Evolutionary conservation across 2,113 vertebrate genomes (phyloP).

Genomic region (Hippocampus zosterae): DNA sequence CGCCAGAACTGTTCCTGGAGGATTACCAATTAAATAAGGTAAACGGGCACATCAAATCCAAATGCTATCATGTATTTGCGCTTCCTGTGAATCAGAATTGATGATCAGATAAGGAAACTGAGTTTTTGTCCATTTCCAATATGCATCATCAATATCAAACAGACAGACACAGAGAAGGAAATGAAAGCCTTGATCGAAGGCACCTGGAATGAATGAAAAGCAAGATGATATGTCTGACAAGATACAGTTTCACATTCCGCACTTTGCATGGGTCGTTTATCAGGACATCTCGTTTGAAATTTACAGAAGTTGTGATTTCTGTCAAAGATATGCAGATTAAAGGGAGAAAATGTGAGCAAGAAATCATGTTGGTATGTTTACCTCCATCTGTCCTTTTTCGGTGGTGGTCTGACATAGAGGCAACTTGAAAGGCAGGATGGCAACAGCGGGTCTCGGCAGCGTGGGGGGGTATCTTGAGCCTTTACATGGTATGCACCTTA

Average conservation of each 20-base stretch:
- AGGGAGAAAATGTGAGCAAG: neutral
- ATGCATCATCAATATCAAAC: neutral
- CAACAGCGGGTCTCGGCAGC: slow-evolving; percentile 88
- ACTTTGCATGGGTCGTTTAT: neutral
- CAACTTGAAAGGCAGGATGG: slow-evolving; percentile 83
- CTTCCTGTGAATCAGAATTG: neutral
- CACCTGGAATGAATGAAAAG: neutral
- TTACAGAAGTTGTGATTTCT: neutral
- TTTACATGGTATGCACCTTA: slow-evolving; percentile 96
- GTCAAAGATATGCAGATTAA: neutral
- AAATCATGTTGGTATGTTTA: slow-evolving; percentile 46
- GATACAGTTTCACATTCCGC: neutral
- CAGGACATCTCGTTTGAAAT: neutral
- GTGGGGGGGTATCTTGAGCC: slow-evolving; percentile 91
- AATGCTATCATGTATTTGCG: neutral
- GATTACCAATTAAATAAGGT: neutral
- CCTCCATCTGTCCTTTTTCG: slow-evolving; percentile 98
- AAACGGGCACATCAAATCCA: neutral
- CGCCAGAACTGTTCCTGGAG: slow-evolving; percentile 92
- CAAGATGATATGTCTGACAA: neutral
- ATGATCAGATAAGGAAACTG: neutral
- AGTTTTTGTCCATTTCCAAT: neutral
- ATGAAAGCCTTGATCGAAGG: neutral
- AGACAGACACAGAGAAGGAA: neutral
- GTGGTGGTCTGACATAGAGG: slow-evolving; percentile 87